Base-by-base conservation (phyloP, 2,888 invertebrate species). In the Lasioglossum lativentre region DNA sequence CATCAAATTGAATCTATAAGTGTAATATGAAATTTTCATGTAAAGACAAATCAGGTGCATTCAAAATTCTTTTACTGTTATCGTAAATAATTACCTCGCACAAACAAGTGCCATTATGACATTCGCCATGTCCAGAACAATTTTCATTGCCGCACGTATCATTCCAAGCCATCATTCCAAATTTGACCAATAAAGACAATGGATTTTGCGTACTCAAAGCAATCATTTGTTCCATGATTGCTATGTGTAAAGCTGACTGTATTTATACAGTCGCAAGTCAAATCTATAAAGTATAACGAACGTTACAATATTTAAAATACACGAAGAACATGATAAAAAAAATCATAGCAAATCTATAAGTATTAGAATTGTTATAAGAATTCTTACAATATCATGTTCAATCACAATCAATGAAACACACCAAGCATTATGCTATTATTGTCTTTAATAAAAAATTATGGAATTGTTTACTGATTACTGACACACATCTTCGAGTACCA, bases 91-190 rank as follows among this genome's bases (percentile, higher is more conserved):
- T 96, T 92, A 98, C 98, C 96, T 98, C 98, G 95, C 98, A 98
- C 91, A 98, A 96, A 94, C 98, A 98, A 79, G 98, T 98, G 89
- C 98, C 98, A 95, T 98, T 98, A 94, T 98, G 97, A 95, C 98
- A 98, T 95, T 98, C 98, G 34, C 98, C 98, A 87, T 98, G 97
- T 87, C 98, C 98, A 93, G 98, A 98, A 96, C 98, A 98, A 95
- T 97, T 97, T 92, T 96, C 96, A 83, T 96, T 96, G 94, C 98
- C 98, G 92, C 96, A 96, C 71, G 96, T 94, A 83, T 94, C 93
- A 85, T 94, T 94, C 95, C 95, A 95, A 68, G 94, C 93, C 95
- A 94, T 95, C 92, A 95, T 95, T 52, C 95, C 94, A 88, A 95
- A 94, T 89, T 95, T 94, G 82, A 95, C 92, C 76, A 95, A 89